Evolutionary conservation across 2,888 invertebrate species (phyloP).

Genomic region (Timema podura): DNA sequence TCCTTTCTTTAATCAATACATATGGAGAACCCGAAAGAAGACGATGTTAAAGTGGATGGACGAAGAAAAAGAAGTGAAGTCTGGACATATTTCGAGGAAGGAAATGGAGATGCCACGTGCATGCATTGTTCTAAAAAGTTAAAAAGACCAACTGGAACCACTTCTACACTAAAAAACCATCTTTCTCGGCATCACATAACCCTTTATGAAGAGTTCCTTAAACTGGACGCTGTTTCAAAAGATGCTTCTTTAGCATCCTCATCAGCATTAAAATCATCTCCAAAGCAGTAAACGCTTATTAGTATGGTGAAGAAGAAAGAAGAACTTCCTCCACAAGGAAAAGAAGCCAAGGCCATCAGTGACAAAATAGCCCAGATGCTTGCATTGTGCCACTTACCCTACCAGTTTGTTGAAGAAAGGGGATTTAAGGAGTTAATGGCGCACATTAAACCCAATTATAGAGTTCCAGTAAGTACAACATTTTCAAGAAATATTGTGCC

Average conservation of each 20-base stretch:
- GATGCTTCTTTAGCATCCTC: background rate
- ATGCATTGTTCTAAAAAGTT: no score
- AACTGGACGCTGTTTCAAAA: background rate
- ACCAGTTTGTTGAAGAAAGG: background rate
- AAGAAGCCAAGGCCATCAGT: background rate
- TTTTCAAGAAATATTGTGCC: constrained; percentile 1
- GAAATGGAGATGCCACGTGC: no score
- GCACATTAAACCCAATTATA: background rate
- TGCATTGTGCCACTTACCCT: background rate
- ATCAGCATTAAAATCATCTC: background rate
- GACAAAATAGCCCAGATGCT: background rate
- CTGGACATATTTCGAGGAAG: no score
- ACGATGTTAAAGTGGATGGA: no score
- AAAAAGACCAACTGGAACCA: no score
- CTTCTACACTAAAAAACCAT: constrained; percentile 1
- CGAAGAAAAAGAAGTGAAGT: no score
- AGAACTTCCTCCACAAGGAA: background rate
- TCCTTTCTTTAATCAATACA: no score
- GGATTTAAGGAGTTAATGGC: background rate
- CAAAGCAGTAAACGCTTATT: background rate
- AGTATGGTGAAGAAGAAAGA: background rate
- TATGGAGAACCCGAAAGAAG: no score
- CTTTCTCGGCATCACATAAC: background rate
- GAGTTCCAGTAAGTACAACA: background rate
- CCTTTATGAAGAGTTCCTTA: background rate